Percentiles rank a stretch among this genome's conserved stretches.
These are phyloP conservation scores for Xanthia togata DNA, from an alignment of 2,888 invertebrate species.

Conservation along the genomic window DNA sequence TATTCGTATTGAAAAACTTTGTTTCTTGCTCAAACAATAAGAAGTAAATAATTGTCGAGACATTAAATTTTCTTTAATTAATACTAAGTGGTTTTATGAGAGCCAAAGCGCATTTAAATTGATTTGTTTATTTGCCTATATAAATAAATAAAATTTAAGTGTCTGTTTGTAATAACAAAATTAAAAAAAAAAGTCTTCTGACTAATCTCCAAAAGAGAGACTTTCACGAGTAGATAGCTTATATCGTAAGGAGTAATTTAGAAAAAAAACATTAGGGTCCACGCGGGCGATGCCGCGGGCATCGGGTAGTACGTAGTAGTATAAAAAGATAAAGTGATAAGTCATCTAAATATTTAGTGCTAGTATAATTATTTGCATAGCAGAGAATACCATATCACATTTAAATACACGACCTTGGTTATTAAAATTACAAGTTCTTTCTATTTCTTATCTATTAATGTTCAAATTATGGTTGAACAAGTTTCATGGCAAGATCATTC, in stretches of 20 bases:
- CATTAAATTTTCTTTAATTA: not conserved
- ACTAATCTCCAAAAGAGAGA: too few species aligned
- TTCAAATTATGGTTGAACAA: not conserved
- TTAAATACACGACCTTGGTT: not conserved
- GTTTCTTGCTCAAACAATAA: not conserved
- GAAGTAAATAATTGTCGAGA: not conserved
- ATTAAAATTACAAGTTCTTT: not conserved
- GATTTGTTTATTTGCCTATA: not conserved
- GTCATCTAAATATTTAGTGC: not conserved
- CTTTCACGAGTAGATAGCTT: too few species aligned
- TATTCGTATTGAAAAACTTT: not conserved
- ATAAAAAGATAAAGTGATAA: too few species aligned
- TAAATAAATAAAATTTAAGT: too few species aligned
- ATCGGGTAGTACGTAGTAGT: too few species aligned
- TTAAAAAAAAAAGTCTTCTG: too few species aligned
- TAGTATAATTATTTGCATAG: not conserved
- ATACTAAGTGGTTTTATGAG: not conserved
- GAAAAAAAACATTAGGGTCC: too few species aligned
- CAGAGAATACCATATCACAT: not conserved
- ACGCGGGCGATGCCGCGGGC: too few species aligned
- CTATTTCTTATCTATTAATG: not conserved
- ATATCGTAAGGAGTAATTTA: too few species aligned
- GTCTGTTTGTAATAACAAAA: too few species aligned
- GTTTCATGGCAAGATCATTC: not conserved
- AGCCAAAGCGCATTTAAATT: not conserved